Evolutionary conservation across 2,113 vertebrate genomes (phyloP).

Genomic region (Menidia beryllina): DNA sequence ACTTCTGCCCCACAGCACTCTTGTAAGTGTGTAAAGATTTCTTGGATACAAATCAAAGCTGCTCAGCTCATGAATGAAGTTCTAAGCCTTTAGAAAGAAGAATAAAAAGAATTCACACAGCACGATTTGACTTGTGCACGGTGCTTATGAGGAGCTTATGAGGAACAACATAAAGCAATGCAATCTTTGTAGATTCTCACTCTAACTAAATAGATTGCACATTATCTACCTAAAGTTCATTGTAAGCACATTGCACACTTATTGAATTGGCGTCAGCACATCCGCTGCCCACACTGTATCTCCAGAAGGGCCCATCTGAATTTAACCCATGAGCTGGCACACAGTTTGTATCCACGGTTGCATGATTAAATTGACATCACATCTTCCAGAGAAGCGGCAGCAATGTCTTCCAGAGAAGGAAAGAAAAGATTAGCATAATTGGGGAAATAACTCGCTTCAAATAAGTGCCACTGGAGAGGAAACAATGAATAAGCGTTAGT

Average conservation of each 20-base stretch:
- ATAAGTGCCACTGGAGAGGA: slow-evolving; percentile 60
- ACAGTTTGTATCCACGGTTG: slow-evolving; percentile 17
- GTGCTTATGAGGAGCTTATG: not conserved
- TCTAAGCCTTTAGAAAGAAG: no score
- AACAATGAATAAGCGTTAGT: slow-evolving; percentile 51
- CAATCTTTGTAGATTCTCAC: slow-evolving; percentile 11
- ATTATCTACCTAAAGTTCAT: not conserved
- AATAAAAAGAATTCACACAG: not conserved
- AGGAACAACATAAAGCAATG: not conserved
- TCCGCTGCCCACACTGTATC: slow-evolving; percentile 38
- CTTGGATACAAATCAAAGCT: no score
- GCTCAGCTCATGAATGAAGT: no score
- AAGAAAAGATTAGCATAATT: slow-evolving; percentile 70
- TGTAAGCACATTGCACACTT: slow-evolving; percentile 25
- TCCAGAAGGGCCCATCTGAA: slow-evolving; percentile 32
- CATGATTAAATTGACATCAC: slow-evolving; percentile 59
- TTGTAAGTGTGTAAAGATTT: no score
- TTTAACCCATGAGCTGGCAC: slow-evolving; percentile 45
- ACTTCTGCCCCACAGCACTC: no score
- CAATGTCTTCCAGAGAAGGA: slow-evolving; percentile 52
- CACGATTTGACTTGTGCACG: no score
- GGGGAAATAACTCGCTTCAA: slow-evolving; percentile 60
- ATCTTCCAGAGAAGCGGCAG: slow-evolving; percentile 45
- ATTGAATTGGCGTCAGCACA: slow-evolving; percentile 50
- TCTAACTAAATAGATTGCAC: slow-evolving; percentile 3